These are phyloP conservation scores for Panagrolaimus sp. DNA, from an alignment of 1,140 invertebrate genomes.

Conservation along the genomic window DNA sequence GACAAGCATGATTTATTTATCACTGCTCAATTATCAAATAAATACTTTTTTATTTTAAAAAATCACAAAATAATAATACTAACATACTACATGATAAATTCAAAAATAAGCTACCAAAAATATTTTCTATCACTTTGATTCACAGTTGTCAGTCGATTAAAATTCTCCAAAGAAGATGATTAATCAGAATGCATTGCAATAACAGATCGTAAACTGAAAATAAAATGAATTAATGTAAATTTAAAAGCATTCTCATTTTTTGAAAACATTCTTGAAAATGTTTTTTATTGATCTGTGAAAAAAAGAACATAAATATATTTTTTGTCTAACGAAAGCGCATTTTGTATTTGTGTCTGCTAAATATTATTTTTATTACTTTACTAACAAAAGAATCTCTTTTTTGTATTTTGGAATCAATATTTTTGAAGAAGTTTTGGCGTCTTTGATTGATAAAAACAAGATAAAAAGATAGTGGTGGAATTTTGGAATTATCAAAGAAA, in stretches of 20 bases:
- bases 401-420: not conserved
- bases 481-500: too few relatives aligned
- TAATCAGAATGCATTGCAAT: not conserved
- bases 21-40: too few relatives aligned
- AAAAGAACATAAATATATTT: not conserved
- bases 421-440: not conserved
- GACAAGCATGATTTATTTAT: too few relatives aligned
- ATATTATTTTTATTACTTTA: not conserved
- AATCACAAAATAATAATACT: too few relatives aligned
- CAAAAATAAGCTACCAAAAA: too few relatives aligned
- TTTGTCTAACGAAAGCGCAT: not conserved
- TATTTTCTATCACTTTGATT: too few relatives aligned
- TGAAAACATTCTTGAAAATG: not conserved
- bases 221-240: not conserved
- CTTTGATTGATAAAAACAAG: too few relatives aligned
- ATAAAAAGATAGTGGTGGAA: too few relatives aligned
- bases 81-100: too few relatives aligned
- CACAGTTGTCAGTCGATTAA: too few relatives aligned
- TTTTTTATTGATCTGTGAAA: not conserved
- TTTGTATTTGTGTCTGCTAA: not conserved
- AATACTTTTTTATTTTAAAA: too few relatives aligned
- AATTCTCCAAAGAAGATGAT: too few relatives aligned
- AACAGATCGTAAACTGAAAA: not conserved
- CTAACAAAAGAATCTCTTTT: not conserved
- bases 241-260: not conserved